phyloP scores from a whole-genome alignment of 2,888 invertebrate genomes.

The Agrilus biguttatus region DNA sequence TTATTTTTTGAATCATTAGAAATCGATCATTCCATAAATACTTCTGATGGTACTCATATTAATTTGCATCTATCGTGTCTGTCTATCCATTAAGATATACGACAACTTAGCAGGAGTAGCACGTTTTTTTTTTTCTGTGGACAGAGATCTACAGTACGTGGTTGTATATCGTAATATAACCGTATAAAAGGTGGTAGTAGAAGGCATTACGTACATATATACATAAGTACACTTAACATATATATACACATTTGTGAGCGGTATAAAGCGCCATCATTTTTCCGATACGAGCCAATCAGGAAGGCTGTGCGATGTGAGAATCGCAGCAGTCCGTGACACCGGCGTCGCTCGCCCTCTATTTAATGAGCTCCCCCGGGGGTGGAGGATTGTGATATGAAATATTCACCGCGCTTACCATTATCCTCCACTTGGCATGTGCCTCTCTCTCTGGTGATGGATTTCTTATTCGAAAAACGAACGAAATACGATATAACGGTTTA shows the following conservation, averaged over 20 bases:
- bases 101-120: too few species aligned
- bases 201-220: too few species aligned
- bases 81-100: too few species aligned
- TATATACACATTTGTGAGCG: constrained; percentile 1
- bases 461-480: constrained; percentile 4
- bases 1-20: too few species aligned
- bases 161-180: too few species aligned
- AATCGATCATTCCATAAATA: too few species aligned
- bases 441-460: constrained; percentile 12
- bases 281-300: constrained; percentile 19
- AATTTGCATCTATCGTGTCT: too few species aligned
- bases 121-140: too few species aligned
- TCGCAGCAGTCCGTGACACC: constrained; percentile 19
- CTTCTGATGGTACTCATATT: too few species aligned
- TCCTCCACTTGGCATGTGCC: constrained; percentile 15
- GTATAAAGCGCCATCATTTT: constrained; percentile 17
- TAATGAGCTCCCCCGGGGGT: constrained; percentile 17
- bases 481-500: constrained; percentile 11
- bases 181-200: too few species aligned
- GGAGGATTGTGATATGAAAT: constrained; percentile 18
- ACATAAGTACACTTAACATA: too few species aligned
- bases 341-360: constrained; percentile 17
- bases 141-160: too few species aligned
- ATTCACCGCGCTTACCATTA: constrained; percentile 23
- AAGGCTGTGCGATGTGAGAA: constrained; percentile 20